Conservation (phyloP, 35 echinoderm and acorn worm genomes). For the Hemicentrotus pulcherrimus region DNA sequence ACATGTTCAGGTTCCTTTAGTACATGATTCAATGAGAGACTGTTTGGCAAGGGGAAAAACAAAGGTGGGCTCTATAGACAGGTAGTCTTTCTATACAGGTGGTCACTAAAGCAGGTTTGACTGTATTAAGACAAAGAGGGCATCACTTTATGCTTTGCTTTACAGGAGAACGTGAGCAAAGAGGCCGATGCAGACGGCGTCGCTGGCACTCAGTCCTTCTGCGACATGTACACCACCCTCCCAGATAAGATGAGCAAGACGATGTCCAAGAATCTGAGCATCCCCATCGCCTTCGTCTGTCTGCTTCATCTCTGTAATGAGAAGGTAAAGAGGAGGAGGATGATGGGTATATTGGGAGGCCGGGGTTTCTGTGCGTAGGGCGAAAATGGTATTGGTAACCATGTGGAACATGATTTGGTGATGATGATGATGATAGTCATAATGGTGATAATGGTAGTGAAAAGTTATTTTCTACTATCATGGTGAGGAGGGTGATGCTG, state of each 20-base stretch:
- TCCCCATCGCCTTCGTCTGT: slow-evolving; percentile 97
- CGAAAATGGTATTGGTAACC: background rate
- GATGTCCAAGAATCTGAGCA: slow-evolving; percentile 92
- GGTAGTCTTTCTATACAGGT: no score
- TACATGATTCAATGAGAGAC: no score
- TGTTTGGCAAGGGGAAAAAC: no score
- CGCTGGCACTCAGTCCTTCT: slow-evolving; percentile 72
- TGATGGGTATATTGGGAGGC: background rate
- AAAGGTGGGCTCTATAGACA: no score
- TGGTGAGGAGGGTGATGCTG: background rate
- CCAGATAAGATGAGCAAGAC: slow-evolving; percentile 68
- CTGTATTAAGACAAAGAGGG: no score
- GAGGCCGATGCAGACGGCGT: slow-evolving; percentile 58
- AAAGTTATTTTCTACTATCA: no score
- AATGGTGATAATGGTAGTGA: no score
- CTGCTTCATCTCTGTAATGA: slow-evolving; percentile 96
- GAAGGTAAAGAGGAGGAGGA: slow-evolving; percentile 65
- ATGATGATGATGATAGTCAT: background rate
- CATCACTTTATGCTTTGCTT: background rate
- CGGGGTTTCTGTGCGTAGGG: background rate
- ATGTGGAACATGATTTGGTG: background rate
- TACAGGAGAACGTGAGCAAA: slow-evolving; percentile 56
- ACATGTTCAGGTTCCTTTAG: no score
- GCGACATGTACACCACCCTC: slow-evolving; percentile 68
- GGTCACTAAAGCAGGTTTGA: no score